A percentile compares a stretch with the other conserved stretches of the same genome.
Evolutionary conservation across 2,888 invertebrate species (phyloP).

Genomic region (Ennomos quercinarius): DNA sequence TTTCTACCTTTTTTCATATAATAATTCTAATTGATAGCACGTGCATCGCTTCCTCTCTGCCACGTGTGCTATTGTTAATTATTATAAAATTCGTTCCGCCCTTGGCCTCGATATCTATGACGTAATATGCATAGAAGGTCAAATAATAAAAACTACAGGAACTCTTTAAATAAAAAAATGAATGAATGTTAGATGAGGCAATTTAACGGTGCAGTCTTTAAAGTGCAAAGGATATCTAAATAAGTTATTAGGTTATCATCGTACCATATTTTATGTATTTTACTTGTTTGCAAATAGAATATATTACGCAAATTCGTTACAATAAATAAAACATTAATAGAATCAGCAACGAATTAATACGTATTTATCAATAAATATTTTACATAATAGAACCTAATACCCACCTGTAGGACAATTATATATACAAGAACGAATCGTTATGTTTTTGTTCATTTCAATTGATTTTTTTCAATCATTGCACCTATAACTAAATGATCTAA

Average conservation of each 20-base stretch:
- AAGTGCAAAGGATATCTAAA: conserved; percentile 6
- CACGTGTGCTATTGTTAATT: conserved; percentile 76
- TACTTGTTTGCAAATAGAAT: background rate
- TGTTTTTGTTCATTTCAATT: too few relatives aligned
- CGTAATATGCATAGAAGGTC: conserved; percentile 55
- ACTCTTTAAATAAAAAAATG: too few relatives aligned
- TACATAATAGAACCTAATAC: too few relatives aligned
- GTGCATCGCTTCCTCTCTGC: conserved; percentile 76
- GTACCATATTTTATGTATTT: conserved; percentile 1
- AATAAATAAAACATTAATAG: too few relatives aligned
- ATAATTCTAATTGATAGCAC: conserved; percentile 78
- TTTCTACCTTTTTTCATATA: conserved; percentile 54
- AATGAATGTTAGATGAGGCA: conserved; percentile 67
- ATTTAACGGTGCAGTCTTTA: conserved; percentile 47
- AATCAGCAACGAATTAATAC: too few relatives aligned
- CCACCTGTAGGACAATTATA: too few relatives aligned
- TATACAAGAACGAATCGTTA: too few relatives aligned
- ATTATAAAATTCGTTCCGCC: conserved; percentile 77
- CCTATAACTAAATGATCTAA: too few relatives aligned
- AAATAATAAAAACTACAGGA: conserved; percentile 56
- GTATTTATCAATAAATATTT: too few relatives aligned
- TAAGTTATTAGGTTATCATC: conserved; percentile 4
- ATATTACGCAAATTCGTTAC: too few relatives aligned
- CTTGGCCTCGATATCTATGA: conserved; percentile 49
- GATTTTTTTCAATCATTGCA: too few relatives aligned